A percentile compares a stretch with the other conserved stretches of the same genome.
These are phyloP conservation scores for Leptosomus discolor DNA, from an alignment of 2,113 vertebrate species.

Conservation along the genomic window DNA sequence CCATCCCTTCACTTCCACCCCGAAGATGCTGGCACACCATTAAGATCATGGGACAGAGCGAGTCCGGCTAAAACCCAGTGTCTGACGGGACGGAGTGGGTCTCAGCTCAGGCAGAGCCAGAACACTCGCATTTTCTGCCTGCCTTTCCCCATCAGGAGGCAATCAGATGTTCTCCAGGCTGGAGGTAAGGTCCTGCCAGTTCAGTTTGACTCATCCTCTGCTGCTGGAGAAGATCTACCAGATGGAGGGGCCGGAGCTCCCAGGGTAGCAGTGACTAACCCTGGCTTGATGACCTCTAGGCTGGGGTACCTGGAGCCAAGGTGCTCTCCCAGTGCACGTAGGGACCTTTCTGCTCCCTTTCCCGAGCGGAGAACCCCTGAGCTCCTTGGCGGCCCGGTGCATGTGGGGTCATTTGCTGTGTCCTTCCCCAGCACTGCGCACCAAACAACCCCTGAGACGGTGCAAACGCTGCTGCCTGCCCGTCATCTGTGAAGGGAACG, in stretches of 20 bases:
- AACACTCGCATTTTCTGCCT: not conserved
- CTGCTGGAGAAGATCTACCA: not conserved
- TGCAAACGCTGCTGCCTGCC: not conserved
- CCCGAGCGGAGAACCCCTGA: not conserved
- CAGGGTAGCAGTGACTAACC: not conserved
- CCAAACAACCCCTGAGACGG: fast-evolving
- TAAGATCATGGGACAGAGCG: fast-evolving
- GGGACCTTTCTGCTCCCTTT: not conserved
- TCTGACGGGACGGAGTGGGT: fast-evolving
- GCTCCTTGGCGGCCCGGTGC: too few species aligned
- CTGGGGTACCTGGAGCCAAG: not conserved
- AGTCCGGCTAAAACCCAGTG: not conserved
- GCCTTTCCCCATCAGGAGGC: not conserved
- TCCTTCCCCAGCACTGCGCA: not conserved
- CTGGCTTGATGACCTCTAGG: not conserved
- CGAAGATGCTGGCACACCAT: fast-evolving
- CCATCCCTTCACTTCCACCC: not conserved
- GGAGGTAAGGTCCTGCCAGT: not conserved
- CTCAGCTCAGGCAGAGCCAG: not conserved
- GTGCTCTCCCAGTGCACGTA: fast-evolving
- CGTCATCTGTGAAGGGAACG: fast-evolving
- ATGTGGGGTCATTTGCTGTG: not conserved
- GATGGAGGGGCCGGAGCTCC: not conserved
- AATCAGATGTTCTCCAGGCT: not conserved
- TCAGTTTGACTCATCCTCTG: not conserved